Conservation (phyloP, 2,113 vertebrate species). For the Neolamprologus kungweensis region DNA sequence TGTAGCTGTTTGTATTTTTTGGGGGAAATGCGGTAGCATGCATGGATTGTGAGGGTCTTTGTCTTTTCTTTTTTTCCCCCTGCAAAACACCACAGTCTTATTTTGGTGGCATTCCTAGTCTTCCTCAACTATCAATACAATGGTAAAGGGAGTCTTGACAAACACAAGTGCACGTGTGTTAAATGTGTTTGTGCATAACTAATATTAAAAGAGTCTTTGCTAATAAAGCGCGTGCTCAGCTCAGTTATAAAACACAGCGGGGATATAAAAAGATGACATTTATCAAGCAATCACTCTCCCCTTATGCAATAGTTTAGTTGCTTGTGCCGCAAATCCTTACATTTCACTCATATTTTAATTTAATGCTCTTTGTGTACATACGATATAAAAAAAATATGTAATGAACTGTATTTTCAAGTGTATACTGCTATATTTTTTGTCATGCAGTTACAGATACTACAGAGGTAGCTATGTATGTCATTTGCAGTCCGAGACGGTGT, state of each 20-base stretch:
- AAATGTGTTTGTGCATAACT: conserved; percentile 7
- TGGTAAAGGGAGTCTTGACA: conserved; percentile 22
- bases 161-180: background rate
- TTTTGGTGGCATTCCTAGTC: background rate
- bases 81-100: conserved; percentile 4
- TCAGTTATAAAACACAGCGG: background rate
- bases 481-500: background rate
- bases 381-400: conserved; percentile 18
- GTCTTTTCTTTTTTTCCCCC: rapidly evolving
- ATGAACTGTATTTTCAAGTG: conserved; percentile 36
- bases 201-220: background rate
- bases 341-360: conserved; percentile 27
- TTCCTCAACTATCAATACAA: background rate
- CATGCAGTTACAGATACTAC: background rate
- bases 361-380: conserved; percentile 52
- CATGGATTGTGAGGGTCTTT: background rate
- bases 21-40: background rate
- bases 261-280: background rate
- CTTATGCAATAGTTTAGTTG: conserved; percentile 7
- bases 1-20: background rate
- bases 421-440: conserved; percentile 24
- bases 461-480: background rate
- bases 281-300: background rate
- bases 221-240: background rate
- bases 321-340: conserved; percentile 10